Evolutionary conservation across 2,888 invertebrate species (phyloP).

Genomic region (Eilema sororculum): DNA sequence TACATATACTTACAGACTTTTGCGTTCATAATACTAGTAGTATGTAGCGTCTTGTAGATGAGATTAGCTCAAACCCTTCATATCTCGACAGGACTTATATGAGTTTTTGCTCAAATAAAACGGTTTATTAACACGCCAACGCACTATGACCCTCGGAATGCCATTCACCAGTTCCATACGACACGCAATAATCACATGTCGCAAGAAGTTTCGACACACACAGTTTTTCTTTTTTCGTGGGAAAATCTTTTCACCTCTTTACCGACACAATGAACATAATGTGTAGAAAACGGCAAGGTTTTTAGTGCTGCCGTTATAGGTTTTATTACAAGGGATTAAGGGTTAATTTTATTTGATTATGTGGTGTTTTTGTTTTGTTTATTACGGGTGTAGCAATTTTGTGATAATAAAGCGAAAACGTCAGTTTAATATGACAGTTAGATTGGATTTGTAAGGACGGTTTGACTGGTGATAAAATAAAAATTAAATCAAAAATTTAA

Average conservation of each 20-base stretch:
- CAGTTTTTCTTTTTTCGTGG: slow-evolving; percentile 84
- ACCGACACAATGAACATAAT: slow-evolving; percentile 67
- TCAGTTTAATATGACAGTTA: slow-evolving; percentile 22
- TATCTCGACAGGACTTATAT: not conserved
- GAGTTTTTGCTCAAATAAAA: slow-evolving; percentile 25
- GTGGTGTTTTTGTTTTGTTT: slow-evolving; percentile 13
- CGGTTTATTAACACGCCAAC: slow-evolving; percentile 49
- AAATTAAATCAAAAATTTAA: too few relatives aligned
- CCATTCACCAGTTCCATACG: slow-evolving; percentile 60
- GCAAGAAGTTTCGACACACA: slow-evolving; percentile 76
- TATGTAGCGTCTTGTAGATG: too few relatives aligned
- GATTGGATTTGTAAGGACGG: slow-evolving; percentile 6
- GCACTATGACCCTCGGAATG: slow-evolving; percentile 50
- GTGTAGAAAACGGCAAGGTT: slow-evolving; percentile 53
- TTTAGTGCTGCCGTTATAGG: slow-evolving; percentile 35
- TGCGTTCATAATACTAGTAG: too few relatives aligned
- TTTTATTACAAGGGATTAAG: slow-evolving; percentile 27
- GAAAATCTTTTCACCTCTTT: slow-evolving; percentile 81
- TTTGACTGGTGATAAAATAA: not conserved
- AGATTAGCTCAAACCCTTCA: not conserved
- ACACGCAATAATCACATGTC: slow-evolving; percentile 64
- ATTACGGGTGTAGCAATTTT: slow-evolving; percentile 34
- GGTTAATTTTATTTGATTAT: slow-evolving; percentile 21
- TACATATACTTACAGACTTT: too few relatives aligned
- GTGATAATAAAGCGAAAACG: slow-evolving; percentile 49